A percentile compares a stretch with the other conserved stretches of the same genome.
These are phyloP conservation scores for Epizoanthus rinbou DNA, from an alignment of 92 coral and sea anemone genomes.

Conservation along the genomic window DNA sequence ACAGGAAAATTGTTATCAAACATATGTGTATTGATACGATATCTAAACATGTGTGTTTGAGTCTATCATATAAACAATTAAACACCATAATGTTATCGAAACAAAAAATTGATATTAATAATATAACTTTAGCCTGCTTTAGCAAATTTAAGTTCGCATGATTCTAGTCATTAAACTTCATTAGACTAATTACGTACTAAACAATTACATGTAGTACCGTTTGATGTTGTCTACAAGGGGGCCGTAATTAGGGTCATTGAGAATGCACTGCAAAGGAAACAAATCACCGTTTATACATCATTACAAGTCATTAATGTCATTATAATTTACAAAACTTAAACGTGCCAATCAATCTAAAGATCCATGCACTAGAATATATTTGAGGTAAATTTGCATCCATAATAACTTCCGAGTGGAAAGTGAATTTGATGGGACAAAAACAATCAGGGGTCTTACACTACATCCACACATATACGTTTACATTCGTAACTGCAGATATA, in stretches of 20 bases:
- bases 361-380: no score
- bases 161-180: background rate
- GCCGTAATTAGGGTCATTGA: constrained; percentile 93
- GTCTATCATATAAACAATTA: no score
- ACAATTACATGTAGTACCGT: constrained; percentile 57
- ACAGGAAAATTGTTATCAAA: no score
- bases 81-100: no score
- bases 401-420: no score
- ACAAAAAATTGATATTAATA: background rate
- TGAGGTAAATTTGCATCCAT: no score
- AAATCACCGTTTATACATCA: background rate
- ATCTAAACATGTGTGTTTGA: no score
- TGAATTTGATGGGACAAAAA: no score
- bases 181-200: background rate
- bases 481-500: no score
- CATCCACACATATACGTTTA: no score
- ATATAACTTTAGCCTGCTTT: background rate
- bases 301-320: background rate
- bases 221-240: constrained; percentile 95
- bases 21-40: no score
- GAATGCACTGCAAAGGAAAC: constrained; percentile 67
- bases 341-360: background rate
- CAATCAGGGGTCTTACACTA: no score
- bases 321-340: background rate
- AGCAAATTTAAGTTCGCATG: background rate